A percentile compares a stretch with the other conserved stretches of the same genome.
phyloP scores from a whole-genome alignment of 2,113 vertebrate genomes.

The Ictalurus punctatus region DNA sequence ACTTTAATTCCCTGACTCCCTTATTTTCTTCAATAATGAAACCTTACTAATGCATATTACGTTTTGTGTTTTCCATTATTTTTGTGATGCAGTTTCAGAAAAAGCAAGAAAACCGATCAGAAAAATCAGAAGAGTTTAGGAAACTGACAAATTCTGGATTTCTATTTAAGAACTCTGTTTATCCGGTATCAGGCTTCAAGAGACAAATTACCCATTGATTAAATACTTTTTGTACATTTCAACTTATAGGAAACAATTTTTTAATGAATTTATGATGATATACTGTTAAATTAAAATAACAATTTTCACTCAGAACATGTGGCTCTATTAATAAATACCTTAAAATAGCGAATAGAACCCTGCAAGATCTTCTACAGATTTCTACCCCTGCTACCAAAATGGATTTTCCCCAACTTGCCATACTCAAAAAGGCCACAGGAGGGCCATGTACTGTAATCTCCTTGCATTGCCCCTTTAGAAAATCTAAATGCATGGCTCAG shows the following conservation, averaged over 20 bases:
- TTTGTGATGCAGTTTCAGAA: neutral
- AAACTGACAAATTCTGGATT: neutral
- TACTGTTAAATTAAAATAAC: neutral
- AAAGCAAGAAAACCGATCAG: neutral
- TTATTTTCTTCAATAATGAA: neutral
- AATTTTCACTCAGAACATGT: neutral
- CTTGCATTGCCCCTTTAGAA: slow-evolving; percentile 5
- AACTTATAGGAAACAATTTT: neutral
- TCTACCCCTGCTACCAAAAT: neutral
- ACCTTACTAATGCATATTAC: neutral
- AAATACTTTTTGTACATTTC: neutral
- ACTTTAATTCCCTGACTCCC: neutral
- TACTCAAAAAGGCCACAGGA: slow-evolving; percentile 29
- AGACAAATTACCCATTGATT: neutral
- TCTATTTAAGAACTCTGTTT: neutral
- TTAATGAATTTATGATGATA: neutral
- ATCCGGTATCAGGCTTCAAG: neutral
- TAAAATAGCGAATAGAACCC: neutral
- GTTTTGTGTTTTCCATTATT: neutral
- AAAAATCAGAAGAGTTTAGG: neutral
- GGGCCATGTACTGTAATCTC: slow-evolving; percentile 27
- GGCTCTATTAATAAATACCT: neutral
- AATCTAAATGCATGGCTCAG: slow-evolving; percentile 58
- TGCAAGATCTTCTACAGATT: neutral
- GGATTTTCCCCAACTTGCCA: slow-evolving; percentile 2